Base-by-base conservation (phyloP, 2,888 invertebrate genomes). In the Gerris lacustris region DNA sequence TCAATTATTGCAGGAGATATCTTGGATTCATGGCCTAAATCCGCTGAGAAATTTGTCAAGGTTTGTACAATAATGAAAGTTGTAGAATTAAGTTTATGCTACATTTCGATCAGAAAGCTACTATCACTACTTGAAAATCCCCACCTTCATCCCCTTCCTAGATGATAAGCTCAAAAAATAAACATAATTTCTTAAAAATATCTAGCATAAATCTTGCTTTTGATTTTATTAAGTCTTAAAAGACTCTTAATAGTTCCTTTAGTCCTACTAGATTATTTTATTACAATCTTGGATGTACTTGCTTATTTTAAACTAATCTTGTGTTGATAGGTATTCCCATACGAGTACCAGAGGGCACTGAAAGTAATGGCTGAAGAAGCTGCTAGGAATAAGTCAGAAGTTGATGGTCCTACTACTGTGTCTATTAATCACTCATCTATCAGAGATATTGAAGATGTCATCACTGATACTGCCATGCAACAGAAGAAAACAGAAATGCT, bases 301-400 rank as follows among this genome's bases (percentile, higher is more conserved):
- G n/a, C n/a, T n/a, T n/a, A n/a, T 31, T 31, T 31, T 31, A 31
- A 31, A 31, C 31, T 31, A 31, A 31, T 31, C 31, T 71, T 66
- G 47, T 18, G 55, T 47, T 70, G 76, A 6, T 74, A 86, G 85
- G 93, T 98, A 67, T 98, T 98, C 85, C 98, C 99, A 0, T 91
- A 91, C 78, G 99, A 99, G 79, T 99, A 96, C 82, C 95, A 96
- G 79, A 85, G 91, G 74, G 97, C 92, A 0, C 82, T 99, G 43
- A 87, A 89, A 75, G 88, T 88, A 75, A 79, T 91, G 78, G 84
- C 85, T 45, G 83, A 83, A 74, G 82, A 82, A 75, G 77, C 79
- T 6, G 72, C 72, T 5, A 69, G 71, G 7, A 73, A 76, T 44
- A 73, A 74, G 68, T 73, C 73, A n/a, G 73, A 73, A 17, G 73